Evolutionary conservation across 2,888 invertebrate genomes (phyloP).

Genomic region (Melanotus villosus): DNA sequence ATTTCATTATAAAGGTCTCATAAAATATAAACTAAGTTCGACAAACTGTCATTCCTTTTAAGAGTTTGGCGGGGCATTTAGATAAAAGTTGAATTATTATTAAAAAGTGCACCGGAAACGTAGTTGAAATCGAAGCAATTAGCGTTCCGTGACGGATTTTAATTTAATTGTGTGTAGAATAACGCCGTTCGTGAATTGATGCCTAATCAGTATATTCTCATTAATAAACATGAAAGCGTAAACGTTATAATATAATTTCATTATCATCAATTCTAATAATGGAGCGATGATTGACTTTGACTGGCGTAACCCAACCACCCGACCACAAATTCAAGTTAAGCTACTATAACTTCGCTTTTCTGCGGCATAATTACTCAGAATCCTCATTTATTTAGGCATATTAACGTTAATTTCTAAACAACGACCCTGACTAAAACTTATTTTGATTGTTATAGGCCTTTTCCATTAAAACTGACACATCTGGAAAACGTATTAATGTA

Average conservation of each 20-base stretch:
- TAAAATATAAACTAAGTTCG: constrained; percentile 43
- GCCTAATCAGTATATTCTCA: constrained; percentile 45
- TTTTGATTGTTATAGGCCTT: constrained; percentile 30
- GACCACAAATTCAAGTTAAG: constrained; percentile 44
- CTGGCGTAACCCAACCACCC: constrained; percentile 50
- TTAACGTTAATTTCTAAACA: constrained; percentile 41
- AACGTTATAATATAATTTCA: constrained; percentile 50
- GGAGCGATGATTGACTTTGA: constrained; percentile 53
- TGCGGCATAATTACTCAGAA: constrained; percentile 43
- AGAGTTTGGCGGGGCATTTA: constrained; percentile 7
- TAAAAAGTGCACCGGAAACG: background rate
- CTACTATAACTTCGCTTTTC: constrained; percentile 43
- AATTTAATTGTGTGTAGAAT: constrained; percentile 28
- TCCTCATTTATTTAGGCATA: constrained; percentile 42
- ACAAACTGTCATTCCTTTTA: constrained; percentile 37
- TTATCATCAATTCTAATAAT: constrained; percentile 56
- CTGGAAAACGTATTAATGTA: constrained; percentile 19
- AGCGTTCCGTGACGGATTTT: constrained; percentile 12
- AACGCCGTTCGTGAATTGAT: constrained; percentile 23
- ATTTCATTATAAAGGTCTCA: constrained; percentile 35
- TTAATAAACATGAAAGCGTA: constrained; percentile 49
- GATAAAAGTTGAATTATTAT: constrained; percentile 24
- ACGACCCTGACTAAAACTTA: constrained; percentile 26
- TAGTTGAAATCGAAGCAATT: constrained; percentile 1
- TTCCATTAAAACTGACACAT: constrained; percentile 26